These are phyloP conservation scores for Platysteira castanea DNA, from an alignment of 2,113 vertebrate genomes.

Conservation along the genomic window DNA sequence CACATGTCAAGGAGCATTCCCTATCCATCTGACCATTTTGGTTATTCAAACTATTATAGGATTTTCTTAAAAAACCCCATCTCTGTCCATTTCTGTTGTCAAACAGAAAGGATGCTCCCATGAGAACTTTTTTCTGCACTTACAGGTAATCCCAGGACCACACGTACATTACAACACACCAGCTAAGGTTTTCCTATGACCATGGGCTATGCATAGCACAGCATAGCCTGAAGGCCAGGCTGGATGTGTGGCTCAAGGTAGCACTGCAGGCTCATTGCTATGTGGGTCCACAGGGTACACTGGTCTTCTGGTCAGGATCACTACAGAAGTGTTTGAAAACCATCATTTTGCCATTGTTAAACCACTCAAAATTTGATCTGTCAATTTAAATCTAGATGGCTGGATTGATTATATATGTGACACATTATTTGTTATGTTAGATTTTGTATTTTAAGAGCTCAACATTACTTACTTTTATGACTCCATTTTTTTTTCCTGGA, in stretches of 20 bases:
- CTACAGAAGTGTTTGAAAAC: not conserved
- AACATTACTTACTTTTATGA: not conserved
- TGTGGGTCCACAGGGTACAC: not conserved
- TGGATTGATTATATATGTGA: not conserved
- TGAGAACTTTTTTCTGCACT: not conserved
- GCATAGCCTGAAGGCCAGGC: not conserved
- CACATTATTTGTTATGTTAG: not conserved
- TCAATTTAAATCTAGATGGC: not conserved
- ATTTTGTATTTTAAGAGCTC: not conserved
- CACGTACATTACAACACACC: not conserved
- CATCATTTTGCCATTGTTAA: not conserved
- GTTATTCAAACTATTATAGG: not conserved
- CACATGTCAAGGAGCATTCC: not conserved
- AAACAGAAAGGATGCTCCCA: not conserved
- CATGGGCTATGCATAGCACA: not conserved
- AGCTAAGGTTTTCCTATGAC: not conserved
- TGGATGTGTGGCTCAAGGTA: not conserved
- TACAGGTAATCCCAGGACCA: not conserved
- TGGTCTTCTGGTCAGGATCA: not conserved
- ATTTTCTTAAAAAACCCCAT: not conserved
- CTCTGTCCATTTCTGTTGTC: not conserved
- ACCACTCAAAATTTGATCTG: not conserved
- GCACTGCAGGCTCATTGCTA: not conserved
- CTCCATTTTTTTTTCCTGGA: conserved; percentile 7
- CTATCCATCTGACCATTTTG: not conserved